These are phyloP conservation scores for Zhuqinia jingwanae DNA, from an alignment of 2,888 invertebrate species.

Conservation along the genomic window DNA sequence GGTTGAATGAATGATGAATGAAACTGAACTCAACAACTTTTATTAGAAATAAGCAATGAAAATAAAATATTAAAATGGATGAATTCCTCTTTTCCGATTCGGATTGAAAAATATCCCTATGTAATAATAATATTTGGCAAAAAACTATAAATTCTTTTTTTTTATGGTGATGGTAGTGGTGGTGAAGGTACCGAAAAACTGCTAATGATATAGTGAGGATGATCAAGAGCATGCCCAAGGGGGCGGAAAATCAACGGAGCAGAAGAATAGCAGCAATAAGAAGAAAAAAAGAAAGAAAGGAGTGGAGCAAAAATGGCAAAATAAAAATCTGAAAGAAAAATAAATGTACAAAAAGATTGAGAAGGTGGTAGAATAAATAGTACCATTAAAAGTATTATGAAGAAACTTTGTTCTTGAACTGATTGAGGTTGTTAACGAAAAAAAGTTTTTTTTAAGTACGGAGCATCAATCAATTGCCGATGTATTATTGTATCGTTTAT, in stretches of 20 bases:
- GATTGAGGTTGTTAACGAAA: too few species aligned
- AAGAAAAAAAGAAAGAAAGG: conserved; percentile 38
- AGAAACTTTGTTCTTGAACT: too few species aligned
- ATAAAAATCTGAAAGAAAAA: not conserved
- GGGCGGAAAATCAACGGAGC: conserved; percentile 58
- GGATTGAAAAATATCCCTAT: conserved; percentile 5
- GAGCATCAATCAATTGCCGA: too few species aligned
- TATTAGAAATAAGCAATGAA: not conserved
- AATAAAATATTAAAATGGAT: not conserved
- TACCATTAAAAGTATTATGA: too few species aligned
- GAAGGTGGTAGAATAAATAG: not conserved
- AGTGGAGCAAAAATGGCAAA: conserved; percentile 45
- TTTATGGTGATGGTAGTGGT: too few species aligned
- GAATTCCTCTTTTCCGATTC: not conserved
- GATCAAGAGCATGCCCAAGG: conserved; percentile 12
- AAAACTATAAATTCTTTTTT: not conserved
- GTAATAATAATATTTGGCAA: not conserved
- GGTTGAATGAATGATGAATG: conserved; percentile 31
- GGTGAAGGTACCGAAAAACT: not conserved
- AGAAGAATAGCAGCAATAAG: not conserved
- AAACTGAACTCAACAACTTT: conserved; percentile 42
- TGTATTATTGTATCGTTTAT: too few species aligned
- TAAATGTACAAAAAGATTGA: too few species aligned
- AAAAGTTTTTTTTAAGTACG: too few species aligned
- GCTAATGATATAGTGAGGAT: conserved; percentile 1